Conservation (phyloP, 2,888 invertebrate species). For the Patella pellucida region DNA sequence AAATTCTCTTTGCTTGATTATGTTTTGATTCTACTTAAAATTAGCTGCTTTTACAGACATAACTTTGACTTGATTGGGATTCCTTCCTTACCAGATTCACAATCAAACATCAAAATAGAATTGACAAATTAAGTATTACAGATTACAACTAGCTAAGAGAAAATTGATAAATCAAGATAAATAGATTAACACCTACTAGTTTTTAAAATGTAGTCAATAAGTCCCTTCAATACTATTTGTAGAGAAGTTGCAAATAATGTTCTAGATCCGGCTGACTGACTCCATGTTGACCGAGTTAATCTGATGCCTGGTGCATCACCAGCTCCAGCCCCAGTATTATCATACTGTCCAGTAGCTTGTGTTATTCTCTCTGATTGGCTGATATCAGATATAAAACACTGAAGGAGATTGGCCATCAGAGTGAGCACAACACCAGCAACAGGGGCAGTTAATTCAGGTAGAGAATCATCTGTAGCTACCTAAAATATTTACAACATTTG, state of each 20-base stretch:
- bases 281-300: slow-evolving; percentile 18
- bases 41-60: too few species aligned
- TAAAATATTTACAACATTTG: slow-evolving; percentile 20
- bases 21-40: too few species aligned
- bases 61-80: too few species aligned
- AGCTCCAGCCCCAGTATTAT: neutral
- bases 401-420: slow-evolving; percentile 82
- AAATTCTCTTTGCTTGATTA: too few species aligned
- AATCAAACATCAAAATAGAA: too few species aligned
- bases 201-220: slow-evolving; percentile 86
- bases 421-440: slow-evolving; percentile 86
- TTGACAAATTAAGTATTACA: too few species aligned
- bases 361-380: slow-evolving; percentile 21
- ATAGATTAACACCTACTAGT: slow-evolving; percentile 75
- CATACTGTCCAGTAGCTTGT: slow-evolving; percentile 20
- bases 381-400: slow-evolving; percentile 63
- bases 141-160: too few species aligned
- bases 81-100: too few species aligned
- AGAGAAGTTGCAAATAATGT: slow-evolving; percentile 67
- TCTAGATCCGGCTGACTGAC: slow-evolving; percentile 52
- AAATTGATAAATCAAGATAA: neutral
- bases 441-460: slow-evolving; percentile 83
- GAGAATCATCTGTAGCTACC: slow-evolving; percentile 75
- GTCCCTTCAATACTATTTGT: slow-evolving; percentile 75
- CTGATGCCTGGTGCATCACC: neutral